Evolutionary conservation across 1,140 invertebrate genomes (phyloP).

Genomic region (Drosophila cardini): DNA sequence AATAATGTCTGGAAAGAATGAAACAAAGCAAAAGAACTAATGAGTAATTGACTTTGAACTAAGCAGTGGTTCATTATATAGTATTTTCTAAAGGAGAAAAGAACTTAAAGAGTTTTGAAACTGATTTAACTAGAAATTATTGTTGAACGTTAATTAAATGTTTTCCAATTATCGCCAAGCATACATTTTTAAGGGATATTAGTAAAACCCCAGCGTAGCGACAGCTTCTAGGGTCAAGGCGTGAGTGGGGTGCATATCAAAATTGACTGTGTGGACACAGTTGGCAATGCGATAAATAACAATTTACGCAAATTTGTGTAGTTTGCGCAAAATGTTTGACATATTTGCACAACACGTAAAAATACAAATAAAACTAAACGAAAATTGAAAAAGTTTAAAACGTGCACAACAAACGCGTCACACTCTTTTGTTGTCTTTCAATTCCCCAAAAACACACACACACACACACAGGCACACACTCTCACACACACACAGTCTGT

Average conservation of each 20-base stretch:
- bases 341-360: conserved; percentile 58
- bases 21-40: background rate
- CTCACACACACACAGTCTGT: background rate
- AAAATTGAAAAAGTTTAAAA: conserved; percentile 19
- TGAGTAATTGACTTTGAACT: background rate
- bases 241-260: background rate
- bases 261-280: conserved; percentile 26
- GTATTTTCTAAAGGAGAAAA: no score
- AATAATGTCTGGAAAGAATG: conserved; percentile 8
- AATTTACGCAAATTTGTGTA: conserved; percentile 29
- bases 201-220: no score
- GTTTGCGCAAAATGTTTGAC: conserved; percentile 44
- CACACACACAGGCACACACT: background rate
- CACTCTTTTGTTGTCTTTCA: conserved; percentile 4
- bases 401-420: conserved; percentile 27
- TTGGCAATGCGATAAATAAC: conserved; percentile 34
- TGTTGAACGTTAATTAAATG: background rate
- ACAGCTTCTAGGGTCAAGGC: conserved; percentile 12
- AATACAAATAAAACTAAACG: conserved; percentile 25
- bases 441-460: background rate
- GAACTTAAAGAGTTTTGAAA: no score
- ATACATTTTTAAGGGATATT: no score
- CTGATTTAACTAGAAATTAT: no score
- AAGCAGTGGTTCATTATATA: no score
- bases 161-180: background rate